A percentile compares a stretch with the other conserved stretches of the same genome.
These are phyloP conservation scores for Cheirogaleus medius DNA, from an alignment of 2,113 vertebrate species.

Conservation along the genomic window DNA sequence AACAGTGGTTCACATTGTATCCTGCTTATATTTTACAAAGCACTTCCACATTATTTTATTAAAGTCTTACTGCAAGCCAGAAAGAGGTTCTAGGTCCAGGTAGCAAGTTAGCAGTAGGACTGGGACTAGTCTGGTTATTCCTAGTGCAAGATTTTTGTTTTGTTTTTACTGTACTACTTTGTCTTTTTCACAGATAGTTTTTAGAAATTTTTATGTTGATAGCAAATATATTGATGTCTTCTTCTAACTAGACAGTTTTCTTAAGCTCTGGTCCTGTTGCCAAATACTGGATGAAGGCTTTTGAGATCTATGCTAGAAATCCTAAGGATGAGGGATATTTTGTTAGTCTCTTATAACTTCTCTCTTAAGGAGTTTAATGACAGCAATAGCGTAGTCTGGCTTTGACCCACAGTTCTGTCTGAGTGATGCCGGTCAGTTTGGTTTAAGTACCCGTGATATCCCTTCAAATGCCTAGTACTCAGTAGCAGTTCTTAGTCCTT, in stretches of 20 bases:
- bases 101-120: too few relatives aligned
- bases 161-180: background rate
- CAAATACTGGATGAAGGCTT: background rate
- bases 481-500: background rate
- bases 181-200: background rate
- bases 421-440: background rate
- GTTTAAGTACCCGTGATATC: background rate
- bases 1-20: background rate
- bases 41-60: background rate
- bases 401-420: background rate
- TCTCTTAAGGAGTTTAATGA: background rate
- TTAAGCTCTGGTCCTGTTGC: background rate
- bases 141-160: background rate
- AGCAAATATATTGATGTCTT: background rate
- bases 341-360: background rate
- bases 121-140: background rate
- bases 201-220: background rate
- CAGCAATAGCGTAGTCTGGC: background rate
- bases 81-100: background rate
- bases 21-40: background rate
- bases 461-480: background rate
- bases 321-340: background rate
- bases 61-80: background rate
- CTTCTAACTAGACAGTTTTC: background rate
- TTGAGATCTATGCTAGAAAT: background rate